These are phyloP conservation scores for Cotesia typhae DNA, from an alignment of 1,140 invertebrate species.

Conservation along the genomic window DNA sequence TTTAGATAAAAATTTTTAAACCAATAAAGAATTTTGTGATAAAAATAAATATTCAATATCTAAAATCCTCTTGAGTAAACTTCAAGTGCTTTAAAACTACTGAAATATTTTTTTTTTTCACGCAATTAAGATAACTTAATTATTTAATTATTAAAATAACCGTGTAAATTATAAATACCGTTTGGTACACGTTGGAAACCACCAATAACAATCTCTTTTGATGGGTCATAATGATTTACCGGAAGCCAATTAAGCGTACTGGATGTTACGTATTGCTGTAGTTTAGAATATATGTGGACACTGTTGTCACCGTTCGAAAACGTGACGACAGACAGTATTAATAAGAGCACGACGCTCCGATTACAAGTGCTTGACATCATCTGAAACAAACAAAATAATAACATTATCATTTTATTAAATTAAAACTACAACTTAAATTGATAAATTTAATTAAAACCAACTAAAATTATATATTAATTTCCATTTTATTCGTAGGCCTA, in stretches of 20 bases:
- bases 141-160: neutral
- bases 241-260: slow-evolving; percentile 70
- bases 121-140: neutral
- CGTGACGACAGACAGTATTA: slow-evolving; percentile 43
- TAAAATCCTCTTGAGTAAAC: too few relatives aligned
- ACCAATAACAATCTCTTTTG: slow-evolving; percentile 67
- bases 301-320: slow-evolving; percentile 56
- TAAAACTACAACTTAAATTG: neutral
- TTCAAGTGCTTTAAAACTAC: too few relatives aligned
- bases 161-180: slow-evolving; percentile 40
- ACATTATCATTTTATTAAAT: slow-evolving; percentile 1
- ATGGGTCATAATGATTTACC: slow-evolving; percentile 57
- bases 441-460: neutral
- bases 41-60: too few relatives aligned
- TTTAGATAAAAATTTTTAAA: too few relatives aligned
- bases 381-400: slow-evolving; percentile 42
- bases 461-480: too few relatives aligned
- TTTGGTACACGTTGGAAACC: slow-evolving; percentile 61
- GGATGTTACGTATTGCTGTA: slow-evolving; percentile 65
- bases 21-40: too few relatives aligned
- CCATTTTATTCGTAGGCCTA: too few relatives aligned
- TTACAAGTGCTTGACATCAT: slow-evolving; percentile 50
- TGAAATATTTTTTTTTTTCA: too few relatives aligned
- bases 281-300: slow-evolving; percentile 62
- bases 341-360: slow-evolving; percentile 39